A percentile compares a stretch with the other conserved stretches of the same genome.
These are phyloP conservation scores for Dynastes hyllus DNA, from an alignment of 2,888 invertebrate genomes.

Conservation along the genomic window DNA sequence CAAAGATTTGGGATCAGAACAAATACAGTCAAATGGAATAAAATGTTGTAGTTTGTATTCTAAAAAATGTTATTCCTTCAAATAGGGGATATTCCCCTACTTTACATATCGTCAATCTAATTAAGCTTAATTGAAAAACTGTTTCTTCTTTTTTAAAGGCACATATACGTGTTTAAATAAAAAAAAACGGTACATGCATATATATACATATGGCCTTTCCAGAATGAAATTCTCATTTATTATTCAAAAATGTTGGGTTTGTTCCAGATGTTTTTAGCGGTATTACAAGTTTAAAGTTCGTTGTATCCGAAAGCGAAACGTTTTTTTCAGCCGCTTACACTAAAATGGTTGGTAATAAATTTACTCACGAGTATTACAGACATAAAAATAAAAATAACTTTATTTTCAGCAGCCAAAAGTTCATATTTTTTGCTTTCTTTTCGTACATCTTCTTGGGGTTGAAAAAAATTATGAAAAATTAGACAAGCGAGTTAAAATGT, in stretches of 20 bases:
- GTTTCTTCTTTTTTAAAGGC: background rate
- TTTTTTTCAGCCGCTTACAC: background rate
- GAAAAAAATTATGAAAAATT: background rate
- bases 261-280: conserved; percentile 13
- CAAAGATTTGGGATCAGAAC: too few species aligned
- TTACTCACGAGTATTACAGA: background rate
- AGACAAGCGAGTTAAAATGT: background rate
- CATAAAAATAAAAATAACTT: background rate
- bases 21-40: too few species aligned
- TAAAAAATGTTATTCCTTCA: too few species aligned
- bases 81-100: background rate
- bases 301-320: background rate
- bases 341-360: background rate
- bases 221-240: conserved; percentile 13
- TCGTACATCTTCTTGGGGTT: background rate
- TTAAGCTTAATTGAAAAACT: conserved; percentile 4
- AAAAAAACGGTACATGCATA: background rate
- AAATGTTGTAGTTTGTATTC: too few species aligned
- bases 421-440: background rate
- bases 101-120: background rate
- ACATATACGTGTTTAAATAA: background rate
- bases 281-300: background rate
- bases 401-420: too few species aligned
- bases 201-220: background rate
- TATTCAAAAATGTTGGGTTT: conserved; percentile 14